These are phyloP conservation scores for Ganaspis sp. DNA, from an alignment of 1,140 invertebrate genomes.

Conservation along the genomic window DNA sequence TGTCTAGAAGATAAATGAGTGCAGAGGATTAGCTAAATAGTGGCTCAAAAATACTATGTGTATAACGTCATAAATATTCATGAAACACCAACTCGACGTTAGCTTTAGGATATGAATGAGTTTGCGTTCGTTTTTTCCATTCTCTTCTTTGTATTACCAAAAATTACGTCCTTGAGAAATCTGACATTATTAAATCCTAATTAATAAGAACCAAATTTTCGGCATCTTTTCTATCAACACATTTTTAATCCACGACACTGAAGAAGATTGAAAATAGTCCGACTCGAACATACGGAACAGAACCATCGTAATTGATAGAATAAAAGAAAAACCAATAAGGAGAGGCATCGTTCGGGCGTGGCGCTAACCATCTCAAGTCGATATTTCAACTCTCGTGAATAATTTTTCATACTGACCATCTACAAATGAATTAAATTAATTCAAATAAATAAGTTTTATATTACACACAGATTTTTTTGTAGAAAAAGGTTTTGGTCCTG, in stretches of 20 bases:
- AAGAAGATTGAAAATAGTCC: not conserved
- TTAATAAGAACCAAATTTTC: not conserved
- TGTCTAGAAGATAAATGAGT: conserved; percentile 77
- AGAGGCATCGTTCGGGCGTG: conserved; percentile 70
- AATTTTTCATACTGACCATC: not conserved
- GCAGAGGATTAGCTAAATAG: conserved; percentile 77
- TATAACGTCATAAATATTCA: conserved; percentile 77
- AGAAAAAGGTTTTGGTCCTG: no score
- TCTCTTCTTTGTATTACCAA: conserved; percentile 21
- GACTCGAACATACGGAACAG: conserved; percentile 66
- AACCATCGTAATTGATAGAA: conserved; percentile 66
- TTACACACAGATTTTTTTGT: no score
- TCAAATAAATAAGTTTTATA: no score
- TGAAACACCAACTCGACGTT: conserved; percentile 66
- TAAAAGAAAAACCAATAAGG: conserved; percentile 72
- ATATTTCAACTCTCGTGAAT: not conserved
- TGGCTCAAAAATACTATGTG: conserved; percentile 77
- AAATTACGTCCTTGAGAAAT: not conserved
- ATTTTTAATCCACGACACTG: no score
- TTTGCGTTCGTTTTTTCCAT: conserved; percentile 55
- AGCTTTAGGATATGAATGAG: conserved; percentile 55
- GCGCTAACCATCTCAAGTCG: conserved; percentile 35
- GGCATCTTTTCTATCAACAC: no score
- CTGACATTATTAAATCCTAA: not conserved
- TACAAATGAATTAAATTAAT: not conserved